A percentile compares a stretch with the other conserved stretches of the same genome.
Evolutionary conservation across 2,113 vertebrate genomes (phyloP).

Genomic region (Larimichthys crocea): DNA sequence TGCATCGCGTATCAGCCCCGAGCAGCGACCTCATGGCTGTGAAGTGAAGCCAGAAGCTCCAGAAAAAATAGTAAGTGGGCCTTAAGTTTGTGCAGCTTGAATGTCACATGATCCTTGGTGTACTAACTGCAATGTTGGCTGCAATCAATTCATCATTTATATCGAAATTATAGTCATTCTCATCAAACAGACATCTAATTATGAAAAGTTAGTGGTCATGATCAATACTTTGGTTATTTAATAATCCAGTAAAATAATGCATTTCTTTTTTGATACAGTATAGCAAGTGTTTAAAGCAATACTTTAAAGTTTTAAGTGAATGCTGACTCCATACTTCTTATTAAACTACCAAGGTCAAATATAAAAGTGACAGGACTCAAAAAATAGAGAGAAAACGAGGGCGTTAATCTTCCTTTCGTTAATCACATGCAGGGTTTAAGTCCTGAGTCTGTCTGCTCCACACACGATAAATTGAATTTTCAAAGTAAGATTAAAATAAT

Average conservation of each 20-base stretch:
- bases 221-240: neutral
- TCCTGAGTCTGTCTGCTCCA: slow-evolving; percentile 36
- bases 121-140: neutral
- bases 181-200: neutral
- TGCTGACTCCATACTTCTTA: neutral
- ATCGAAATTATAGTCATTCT: neutral
- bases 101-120: neutral
- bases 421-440: slow-evolving; percentile 57
- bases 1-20: too few species aligned
- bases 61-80: neutral
- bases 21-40: too few species aligned
- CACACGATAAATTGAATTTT: slow-evolving; percentile 51
- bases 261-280: neutral
- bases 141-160: neutral
- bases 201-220: neutral
- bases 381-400: neutral
- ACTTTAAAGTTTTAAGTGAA: neutral
- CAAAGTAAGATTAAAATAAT: slow-evolving; percentile 56
- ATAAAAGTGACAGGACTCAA: slow-evolving; percentile 7
- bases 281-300: too few species aligned
- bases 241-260: neutral
- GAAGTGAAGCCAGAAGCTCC: neutral
- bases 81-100: neutral
- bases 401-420: slow-evolving; percentile 45
- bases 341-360: slow-evolving; percentile 41